These are phyloP conservation scores for Mayetiola destructor DNA, from an alignment of 2,888 invertebrate genomes.

Conservation along the genomic window DNA sequence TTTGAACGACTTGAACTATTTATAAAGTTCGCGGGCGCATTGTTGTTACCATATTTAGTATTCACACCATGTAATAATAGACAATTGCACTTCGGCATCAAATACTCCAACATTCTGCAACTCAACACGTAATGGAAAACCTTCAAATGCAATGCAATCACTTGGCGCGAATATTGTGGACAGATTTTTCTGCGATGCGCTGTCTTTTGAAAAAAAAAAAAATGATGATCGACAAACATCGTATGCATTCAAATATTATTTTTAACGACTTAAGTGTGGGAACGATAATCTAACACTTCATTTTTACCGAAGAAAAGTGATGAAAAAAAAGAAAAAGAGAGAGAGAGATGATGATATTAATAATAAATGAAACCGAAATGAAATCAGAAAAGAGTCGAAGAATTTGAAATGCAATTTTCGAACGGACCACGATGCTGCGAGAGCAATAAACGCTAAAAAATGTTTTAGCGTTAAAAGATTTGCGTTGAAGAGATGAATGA, in stretches of 20 bases:
- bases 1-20: conserved; percentile 4
- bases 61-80: not conserved
- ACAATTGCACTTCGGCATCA: not conserved
- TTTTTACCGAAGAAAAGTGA: no score
- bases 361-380: not conserved
- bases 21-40: not conserved
- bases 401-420: no score
- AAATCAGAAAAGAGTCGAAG: no score
- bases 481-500: no score
- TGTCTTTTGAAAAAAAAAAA: not conserved
- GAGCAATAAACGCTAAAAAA: not conserved
- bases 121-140: conserved; percentile 3
- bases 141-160: no score
- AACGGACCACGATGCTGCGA: not conserved
- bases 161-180: no score
- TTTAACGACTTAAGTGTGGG: conserved; percentile 7
- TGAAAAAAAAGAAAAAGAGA: no score
- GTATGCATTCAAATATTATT: conserved; percentile 5
- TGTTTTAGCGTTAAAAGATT: no score
- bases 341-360: not conserved
- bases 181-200: no score
- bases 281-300: conserved; percentile 6
- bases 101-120: conserved; percentile 4
- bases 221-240: not conserved
- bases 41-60: not conserved